A percentile compares a stretch with the other conserved stretches of the same genome.
These are phyloP conservation scores for Tadarida brasiliensis DNA, from an alignment of 2,797 vertebrate genomes.

Conservation along the genomic window DNA sequence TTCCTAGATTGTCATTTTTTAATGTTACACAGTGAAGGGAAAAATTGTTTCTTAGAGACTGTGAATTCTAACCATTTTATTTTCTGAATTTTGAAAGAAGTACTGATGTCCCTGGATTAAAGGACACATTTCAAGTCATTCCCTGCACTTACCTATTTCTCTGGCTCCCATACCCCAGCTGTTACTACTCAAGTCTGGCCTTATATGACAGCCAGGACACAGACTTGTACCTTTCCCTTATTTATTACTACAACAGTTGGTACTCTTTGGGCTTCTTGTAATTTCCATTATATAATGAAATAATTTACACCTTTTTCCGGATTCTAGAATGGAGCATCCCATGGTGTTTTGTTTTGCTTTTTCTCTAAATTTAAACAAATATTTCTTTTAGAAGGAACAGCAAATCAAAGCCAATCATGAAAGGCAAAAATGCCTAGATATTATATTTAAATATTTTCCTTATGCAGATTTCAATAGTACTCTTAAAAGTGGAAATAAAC, in stretches of 20 bases:
- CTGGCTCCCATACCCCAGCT: not conserved
- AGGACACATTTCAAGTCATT: not conserved
- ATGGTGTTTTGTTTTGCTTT: not conserved
- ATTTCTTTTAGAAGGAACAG: conserved; percentile 5
- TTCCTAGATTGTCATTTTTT: not conserved
- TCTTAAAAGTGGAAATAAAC: conserved; percentile 17
- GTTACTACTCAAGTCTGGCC: not conserved
- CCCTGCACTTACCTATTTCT: not conserved
- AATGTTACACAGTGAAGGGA: not conserved
- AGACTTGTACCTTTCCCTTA: not conserved
- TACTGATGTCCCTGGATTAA: not conserved
- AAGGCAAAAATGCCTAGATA: not conserved
- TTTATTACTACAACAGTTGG: not conserved
- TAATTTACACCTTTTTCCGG: not conserved
- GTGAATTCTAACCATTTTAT: not conserved
- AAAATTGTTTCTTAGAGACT: not conserved
- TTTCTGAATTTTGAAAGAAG: conserved; percentile 23
- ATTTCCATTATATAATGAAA: conserved; percentile 50
- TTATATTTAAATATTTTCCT: conserved; percentile 40
- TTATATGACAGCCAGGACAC: not conserved
- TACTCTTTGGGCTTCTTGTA: conserved; percentile 17
- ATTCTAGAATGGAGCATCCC: not conserved
- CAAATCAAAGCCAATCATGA: conserved; percentile 35
- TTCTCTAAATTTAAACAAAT: conserved; percentile 5
- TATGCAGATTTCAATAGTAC: not conserved